phyloP scores from a whole-genome alignment of 2,888 invertebrate species.

The Conomelus anceps region DNA sequence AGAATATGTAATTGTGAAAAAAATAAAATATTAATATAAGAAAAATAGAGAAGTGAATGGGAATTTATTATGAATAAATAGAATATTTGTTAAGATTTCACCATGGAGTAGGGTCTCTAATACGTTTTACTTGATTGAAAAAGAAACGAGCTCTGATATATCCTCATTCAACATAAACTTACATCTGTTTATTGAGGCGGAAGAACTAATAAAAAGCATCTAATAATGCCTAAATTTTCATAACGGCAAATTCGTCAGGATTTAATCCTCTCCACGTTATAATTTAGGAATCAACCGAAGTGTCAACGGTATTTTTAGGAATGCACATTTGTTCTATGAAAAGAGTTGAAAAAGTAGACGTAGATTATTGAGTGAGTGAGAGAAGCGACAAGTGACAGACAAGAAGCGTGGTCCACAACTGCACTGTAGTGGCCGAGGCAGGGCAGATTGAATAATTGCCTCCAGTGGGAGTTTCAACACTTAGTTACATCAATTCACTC shows the following conservation, averaged over 20 bases:
- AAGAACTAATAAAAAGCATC: neutral
- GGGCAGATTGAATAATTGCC: neutral
- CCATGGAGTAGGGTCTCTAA: no score
- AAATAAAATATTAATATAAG: no score
- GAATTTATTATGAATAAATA: no score
- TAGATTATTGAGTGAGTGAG: neutral
- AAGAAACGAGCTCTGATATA: neutral
- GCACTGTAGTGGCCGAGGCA: neutral
- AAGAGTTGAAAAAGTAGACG: neutral
- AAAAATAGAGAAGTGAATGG: no score
- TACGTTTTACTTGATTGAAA: neutral
- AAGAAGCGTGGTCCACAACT: no score
- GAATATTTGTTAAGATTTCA: no score
- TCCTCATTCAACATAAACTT: neutral
- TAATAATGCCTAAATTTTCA: neutral
- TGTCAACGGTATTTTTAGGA: neutral
- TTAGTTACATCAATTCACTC: neutral
- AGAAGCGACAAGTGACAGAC: neutral
- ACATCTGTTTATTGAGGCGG: no score
- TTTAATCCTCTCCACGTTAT: neutral
- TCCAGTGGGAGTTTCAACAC: neutral
- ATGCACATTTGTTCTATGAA: neutral
- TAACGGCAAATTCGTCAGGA: neutral
- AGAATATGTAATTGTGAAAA: no score
- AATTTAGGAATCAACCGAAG: neutral